phyloP scores from a whole-genome alignment of 2,888 invertebrate species.

The Drosophila cognata region DNA sequence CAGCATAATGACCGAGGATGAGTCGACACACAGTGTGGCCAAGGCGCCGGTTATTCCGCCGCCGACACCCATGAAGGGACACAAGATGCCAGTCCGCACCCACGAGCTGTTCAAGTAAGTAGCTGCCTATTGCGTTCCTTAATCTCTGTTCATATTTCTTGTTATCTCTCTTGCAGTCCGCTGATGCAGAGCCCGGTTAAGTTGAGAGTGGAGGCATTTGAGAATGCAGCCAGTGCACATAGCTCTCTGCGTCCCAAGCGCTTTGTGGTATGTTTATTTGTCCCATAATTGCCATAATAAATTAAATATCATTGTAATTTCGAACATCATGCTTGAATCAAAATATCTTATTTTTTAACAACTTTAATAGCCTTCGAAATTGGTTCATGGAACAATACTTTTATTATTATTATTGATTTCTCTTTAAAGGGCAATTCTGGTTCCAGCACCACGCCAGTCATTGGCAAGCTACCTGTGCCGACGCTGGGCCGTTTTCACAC shows the following conservation, averaged over 20 bases:
- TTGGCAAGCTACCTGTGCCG: slow-evolving; percentile 75
- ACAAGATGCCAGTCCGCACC: slow-evolving; percentile 79
- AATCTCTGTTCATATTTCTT: slow-evolving; percentile 47
- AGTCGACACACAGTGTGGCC: slow-evolving; percentile 69
- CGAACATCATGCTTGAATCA: background rate
- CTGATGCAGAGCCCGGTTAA: slow-evolving; percentile 87
- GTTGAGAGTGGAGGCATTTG: slow-evolving; percentile 88
- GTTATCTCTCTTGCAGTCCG: slow-evolving; percentile 85
- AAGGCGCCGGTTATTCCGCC: slow-evolving; percentile 3
- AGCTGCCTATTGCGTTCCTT: rapidly evolving
- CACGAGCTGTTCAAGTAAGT: slow-evolving; percentile 84
- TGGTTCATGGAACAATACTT: background rate
- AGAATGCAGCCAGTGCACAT: slow-evolving; percentile 83
- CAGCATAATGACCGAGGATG: slow-evolving; percentile 83
- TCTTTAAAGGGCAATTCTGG: slow-evolving; percentile 29
- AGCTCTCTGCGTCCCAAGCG: slow-evolving; percentile 66
- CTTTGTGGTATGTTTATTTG: slow-evolving; percentile 62
- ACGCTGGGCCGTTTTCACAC: slow-evolving; percentile 81
- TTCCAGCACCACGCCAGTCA: slow-evolving; percentile 71
- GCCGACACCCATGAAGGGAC: slow-evolving; percentile 57
- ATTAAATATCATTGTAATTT: background rate
- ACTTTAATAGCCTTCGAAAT: background rate
- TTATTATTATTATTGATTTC: background rate
- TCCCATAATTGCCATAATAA: background rate
- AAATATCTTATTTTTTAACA: background rate